phyloP scores from a whole-genome alignment of 2,888 invertebrate species.

The Carabus problematicus region DNA sequence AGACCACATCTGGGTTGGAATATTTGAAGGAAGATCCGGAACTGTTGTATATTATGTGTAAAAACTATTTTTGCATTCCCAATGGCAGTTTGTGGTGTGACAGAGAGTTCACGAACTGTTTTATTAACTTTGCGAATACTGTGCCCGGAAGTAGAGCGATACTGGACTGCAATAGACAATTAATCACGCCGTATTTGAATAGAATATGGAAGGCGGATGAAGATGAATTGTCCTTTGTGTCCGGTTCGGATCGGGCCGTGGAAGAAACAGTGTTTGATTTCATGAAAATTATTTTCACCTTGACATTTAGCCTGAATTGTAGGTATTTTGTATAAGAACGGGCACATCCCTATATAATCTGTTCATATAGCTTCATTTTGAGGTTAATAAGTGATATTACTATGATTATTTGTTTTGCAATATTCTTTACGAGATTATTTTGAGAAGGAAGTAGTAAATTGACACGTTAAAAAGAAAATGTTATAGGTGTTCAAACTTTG shows the following conservation, averaged over 20 bases:
- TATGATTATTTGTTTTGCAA: background rate
- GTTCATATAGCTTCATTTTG: background rate
- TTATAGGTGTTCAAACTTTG: constrained; percentile 17
- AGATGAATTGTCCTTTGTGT: constrained; percentile 29
- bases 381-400: too few relatives aligned
- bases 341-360: background rate
- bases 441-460: background rate
- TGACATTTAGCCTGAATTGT: constrained; percentile 30
- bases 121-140: constrained; percentile 14
- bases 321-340: constrained; percentile 8
- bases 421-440: background rate
- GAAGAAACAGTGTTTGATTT: constrained; percentile 29
- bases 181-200: constrained; percentile 44
- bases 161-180: constrained; percentile 21
- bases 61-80: constrained; percentile 20
- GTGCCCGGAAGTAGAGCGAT: constrained; percentile 23
- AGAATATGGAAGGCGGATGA: constrained; percentile 43
- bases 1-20: constrained; percentile 15
- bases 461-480: background rate
- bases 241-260: constrained; percentile 30
- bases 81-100: constrained; percentile 5
- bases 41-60: constrained; percentile 29
- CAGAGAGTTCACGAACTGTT: constrained; percentile 22
- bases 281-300: constrained; percentile 34
- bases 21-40: constrained; percentile 31